These are phyloP conservation scores for Mola mola DNA, from an alignment of 2,113 vertebrate species.

Conservation along the genomic window DNA sequence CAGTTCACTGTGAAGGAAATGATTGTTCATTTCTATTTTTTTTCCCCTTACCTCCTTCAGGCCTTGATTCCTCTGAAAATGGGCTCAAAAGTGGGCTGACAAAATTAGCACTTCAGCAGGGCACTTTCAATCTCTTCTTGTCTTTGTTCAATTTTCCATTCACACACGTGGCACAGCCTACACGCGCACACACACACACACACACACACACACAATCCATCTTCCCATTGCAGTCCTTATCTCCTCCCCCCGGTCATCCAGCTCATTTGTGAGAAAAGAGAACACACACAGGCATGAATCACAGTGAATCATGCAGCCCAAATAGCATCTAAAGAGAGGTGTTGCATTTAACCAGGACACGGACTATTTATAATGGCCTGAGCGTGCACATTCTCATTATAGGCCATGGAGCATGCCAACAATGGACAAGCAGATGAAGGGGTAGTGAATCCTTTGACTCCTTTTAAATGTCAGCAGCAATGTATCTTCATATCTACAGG, in stretches of 20 bases:
- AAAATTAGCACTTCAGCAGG: slow-evolving; percentile 53
- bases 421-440: slow-evolving; percentile 68
- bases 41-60: slow-evolving; percentile 29
- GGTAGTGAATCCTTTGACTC: slow-evolving; percentile 63
- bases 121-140: slow-evolving; percentile 40
- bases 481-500: slow-evolving; percentile 60
- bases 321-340: slow-evolving; percentile 78
- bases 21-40: slow-evolving; percentile 24
- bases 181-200: slow-evolving; percentile 37
- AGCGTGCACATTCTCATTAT: slow-evolving; percentile 74
- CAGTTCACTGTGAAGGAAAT: slow-evolving; percentile 25
- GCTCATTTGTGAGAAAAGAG: slow-evolving; percentile 74
- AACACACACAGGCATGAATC: slow-evolving; percentile 75
- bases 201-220: slow-evolving; percentile 53
- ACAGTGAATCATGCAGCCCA: slow-evolving; percentile 76
- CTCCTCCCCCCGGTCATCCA: slow-evolving; percentile 59
- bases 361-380: slow-evolving; percentile 79
- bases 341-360: slow-evolving; percentile 79
- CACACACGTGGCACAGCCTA: slow-evolving; percentile 43
- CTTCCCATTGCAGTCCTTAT: slow-evolving; percentile 51
- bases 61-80: slow-evolving; percentile 44
- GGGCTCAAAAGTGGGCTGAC: slow-evolving; percentile 49
- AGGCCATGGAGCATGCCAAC: slow-evolving; percentile 66
- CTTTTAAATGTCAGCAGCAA: slow-evolving; percentile 73
- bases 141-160: slow-evolving; percentile 53